These are phyloP conservation scores for Nemoura dubitans DNA, from an alignment of 2,888 invertebrate species.

Conservation along the genomic window DNA sequence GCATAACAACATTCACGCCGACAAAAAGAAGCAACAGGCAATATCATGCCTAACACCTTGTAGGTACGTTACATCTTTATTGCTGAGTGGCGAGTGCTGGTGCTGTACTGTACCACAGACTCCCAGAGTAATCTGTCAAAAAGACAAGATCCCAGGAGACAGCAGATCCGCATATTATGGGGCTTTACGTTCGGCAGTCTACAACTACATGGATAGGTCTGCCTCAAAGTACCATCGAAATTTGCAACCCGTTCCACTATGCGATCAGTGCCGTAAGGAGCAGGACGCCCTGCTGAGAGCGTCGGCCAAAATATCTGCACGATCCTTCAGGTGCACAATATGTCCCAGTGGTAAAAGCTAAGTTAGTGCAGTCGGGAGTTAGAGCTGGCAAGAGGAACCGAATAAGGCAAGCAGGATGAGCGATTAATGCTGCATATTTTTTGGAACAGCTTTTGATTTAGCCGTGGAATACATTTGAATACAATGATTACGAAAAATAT, in stretches of 20 bases:
- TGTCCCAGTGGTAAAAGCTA: neutral
- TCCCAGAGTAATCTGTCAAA: neutral
- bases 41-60: too few species aligned
- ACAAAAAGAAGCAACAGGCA: neutral
- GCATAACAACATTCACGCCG: neutral
- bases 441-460: too few species aligned
- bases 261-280: neutral
- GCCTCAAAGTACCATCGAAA: neutral
- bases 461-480: too few species aligned
- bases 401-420: neutral
- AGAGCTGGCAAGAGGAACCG: neutral
- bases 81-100: too few species aligned
- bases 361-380: neutral
- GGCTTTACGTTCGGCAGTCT: neutral
- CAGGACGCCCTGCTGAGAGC: neutral
- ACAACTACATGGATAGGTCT: constrained; percentile 8
- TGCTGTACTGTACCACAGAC: neutral
- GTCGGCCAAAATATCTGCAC: neutral
- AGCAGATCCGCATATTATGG: neutral
- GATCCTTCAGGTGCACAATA: neutral
- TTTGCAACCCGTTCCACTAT: neutral
- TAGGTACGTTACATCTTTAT: too few species aligned
- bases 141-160: neutral
- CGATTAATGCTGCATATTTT: neutral
- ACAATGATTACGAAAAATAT: too few species aligned